A percentile compares a stretch with the other conserved stretches of the same genome.
These are phyloP conservation scores for Paramisgurnus dabryanus DNA, from an alignment of 2,113 vertebrate genomes.

Conservation along the genomic window DNA sequence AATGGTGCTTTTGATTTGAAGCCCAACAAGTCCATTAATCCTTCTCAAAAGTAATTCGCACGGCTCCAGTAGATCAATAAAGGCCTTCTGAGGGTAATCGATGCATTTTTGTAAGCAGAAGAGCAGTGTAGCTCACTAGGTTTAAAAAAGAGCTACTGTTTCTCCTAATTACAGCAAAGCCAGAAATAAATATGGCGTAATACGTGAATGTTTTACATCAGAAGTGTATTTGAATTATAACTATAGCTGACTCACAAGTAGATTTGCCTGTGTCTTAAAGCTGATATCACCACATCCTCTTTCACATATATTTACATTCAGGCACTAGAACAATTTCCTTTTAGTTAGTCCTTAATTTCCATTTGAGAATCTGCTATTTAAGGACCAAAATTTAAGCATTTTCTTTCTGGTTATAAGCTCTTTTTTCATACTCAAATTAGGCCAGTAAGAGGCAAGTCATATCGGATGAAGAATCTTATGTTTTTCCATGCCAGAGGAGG, in stretches of 20 bases:
- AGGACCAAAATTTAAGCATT: conserved; percentile 1
- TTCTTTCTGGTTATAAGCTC: conserved; percentile 32
- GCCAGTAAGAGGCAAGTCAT: conserved; percentile 1
- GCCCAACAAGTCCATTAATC: too few relatives aligned
- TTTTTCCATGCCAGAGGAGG: conserved; percentile 10
- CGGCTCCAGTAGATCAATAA: too few relatives aligned
- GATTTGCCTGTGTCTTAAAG: conserved; percentile 26
- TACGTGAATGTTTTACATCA: conserved; percentile 7
- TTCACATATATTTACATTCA: conserved; percentile 15
- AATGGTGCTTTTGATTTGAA: too few relatives aligned
- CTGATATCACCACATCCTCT: conserved; percentile 11
- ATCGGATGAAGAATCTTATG: conserved; percentile 21
- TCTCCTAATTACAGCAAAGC: conserved; percentile 12
- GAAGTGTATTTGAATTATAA: conserved; percentile 28
- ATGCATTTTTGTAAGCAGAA: too few relatives aligned
- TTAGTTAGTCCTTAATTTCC: conserved; percentile 17
- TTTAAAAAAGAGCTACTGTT: not conserved
- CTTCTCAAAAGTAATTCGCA: too few relatives aligned
- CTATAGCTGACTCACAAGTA: conserved; percentile 33
- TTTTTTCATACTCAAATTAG: conserved; percentile 40
- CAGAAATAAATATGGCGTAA: conserved; percentile 9
- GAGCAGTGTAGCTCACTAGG: too few relatives aligned
- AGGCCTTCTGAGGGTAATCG: too few relatives aligned
- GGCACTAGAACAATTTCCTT: conserved; percentile 12
- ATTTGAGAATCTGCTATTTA: conserved; percentile 31